Percentiles rank a stretch among this genome's conserved stretches.
These are phyloP conservation scores for Tachypleus tridentatus DNA, from an alignment of 1,140 invertebrate genomes.

Conservation along the genomic window DNA sequence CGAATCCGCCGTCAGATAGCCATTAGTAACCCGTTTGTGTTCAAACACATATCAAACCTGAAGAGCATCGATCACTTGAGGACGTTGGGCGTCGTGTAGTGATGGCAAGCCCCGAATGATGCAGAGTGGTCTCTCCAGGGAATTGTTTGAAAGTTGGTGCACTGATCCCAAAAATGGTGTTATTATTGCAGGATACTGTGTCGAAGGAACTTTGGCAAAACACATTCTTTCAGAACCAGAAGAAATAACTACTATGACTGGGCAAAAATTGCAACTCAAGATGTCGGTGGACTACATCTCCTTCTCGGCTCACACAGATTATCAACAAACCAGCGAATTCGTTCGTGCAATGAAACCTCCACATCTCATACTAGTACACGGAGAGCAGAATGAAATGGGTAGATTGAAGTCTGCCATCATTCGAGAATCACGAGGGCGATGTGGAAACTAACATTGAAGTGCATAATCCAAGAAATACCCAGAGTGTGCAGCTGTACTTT, in stretches of 20 bases:
- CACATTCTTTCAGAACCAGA: constrained; percentile 95
- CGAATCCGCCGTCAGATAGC: constrained; percentile 90
- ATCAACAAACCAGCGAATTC: constrained; percentile 97
- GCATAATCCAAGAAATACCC: constrained; percentile 93
- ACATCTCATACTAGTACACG: constrained; percentile 94
- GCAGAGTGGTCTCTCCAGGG: constrained; percentile 93
- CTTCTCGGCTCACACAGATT: constrained; percentile 98
- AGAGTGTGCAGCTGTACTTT: constrained; percentile 84
- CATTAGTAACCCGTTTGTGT: constrained; percentile 98
- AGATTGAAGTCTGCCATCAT: constrained; percentile 85
- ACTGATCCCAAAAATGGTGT: constrained; percentile 95
- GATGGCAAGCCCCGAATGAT: constrained; percentile 99
- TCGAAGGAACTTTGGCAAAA: constrained; percentile 96
- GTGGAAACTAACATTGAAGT: constrained; percentile 75
- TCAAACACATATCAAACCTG: constrained; percentile 96
- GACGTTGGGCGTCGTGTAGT: constrained; percentile 98
- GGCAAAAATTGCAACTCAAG: constrained; percentile 89
- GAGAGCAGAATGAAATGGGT: constrained; percentile 98
- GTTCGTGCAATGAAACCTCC: constrained; percentile 85
- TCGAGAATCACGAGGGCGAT: constrained; percentile 86
- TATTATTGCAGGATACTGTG: constrained; percentile 98
- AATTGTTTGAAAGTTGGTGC: constrained; percentile 98
- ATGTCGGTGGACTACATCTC: constrained; percentile 99
- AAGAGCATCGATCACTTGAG: constrained; percentile 99
- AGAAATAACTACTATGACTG: constrained; percentile 88